Evolutionary conservation across 2,888 invertebrate species (phyloP).

Genomic region (Vesta saturnalis): DNA sequence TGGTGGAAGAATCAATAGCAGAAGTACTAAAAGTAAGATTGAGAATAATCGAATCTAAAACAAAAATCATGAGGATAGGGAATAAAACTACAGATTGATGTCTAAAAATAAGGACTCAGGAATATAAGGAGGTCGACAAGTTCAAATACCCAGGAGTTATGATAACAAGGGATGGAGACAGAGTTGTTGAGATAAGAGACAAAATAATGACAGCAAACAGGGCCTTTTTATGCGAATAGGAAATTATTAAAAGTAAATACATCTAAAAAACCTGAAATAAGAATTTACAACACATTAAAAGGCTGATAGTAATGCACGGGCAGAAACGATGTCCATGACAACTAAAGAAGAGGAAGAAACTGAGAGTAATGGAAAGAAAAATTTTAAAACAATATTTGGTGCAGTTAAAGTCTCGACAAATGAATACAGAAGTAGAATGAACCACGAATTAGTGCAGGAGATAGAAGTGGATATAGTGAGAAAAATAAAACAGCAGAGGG

Average conservation of each 20-base stretch:
- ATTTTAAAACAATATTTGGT: neutral
- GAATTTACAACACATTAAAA: neutral
- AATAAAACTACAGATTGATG: neutral
- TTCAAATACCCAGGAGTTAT: no score
- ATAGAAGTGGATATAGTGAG: no score
- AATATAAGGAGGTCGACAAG: no score
- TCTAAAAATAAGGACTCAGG: neutral
- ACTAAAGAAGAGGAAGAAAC: neutral
- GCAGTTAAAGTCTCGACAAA: neutral
- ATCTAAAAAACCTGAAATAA: neutral
- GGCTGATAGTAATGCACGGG: no score
- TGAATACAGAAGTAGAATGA: neutral
- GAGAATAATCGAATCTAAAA: no score
- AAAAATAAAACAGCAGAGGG: no score
- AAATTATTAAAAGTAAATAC: neutral
- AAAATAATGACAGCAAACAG: no score
- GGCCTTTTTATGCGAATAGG: no score
- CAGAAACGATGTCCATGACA: neutral
- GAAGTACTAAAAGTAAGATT: neutral
- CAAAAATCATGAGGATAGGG: no score
- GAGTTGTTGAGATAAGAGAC: neutral
- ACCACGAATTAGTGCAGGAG: neutral
- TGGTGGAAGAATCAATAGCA: neutral
- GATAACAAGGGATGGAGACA: neutral
- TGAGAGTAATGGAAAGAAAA: no score